phyloP scores from a whole-genome alignment of 2,113 vertebrate genomes.

The Etheostoma spectabile region DNA sequence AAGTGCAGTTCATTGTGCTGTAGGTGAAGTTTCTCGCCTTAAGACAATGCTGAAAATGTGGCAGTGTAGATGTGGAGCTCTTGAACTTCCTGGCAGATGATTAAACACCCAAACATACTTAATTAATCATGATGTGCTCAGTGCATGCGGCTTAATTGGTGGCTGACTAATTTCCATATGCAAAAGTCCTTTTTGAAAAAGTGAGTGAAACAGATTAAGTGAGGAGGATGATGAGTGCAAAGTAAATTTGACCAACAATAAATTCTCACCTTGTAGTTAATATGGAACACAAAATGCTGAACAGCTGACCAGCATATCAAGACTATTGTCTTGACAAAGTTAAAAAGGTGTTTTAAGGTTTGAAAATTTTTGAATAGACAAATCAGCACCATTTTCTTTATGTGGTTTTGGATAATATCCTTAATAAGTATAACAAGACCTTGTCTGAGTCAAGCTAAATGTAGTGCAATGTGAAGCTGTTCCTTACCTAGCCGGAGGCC shows the following conservation, averaged over 20 bases:
- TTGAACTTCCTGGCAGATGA: conserved; percentile 73
- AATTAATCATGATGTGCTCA: conserved; percentile 72
- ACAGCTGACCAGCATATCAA: background rate
- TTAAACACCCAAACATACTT: conserved; percentile 76
- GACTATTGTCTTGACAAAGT: background rate
- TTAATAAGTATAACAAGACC: background rate
- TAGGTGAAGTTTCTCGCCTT: conserved; percentile 31
- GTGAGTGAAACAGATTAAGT: conserved; percentile 16
- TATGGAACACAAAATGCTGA: background rate
- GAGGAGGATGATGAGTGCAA: conserved; percentile 10
- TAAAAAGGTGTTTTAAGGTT: background rate
- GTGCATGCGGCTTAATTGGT: conserved; percentile 68
- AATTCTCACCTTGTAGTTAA: background rate
- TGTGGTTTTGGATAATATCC: background rate
- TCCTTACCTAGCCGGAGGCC: conserved; percentile 91
- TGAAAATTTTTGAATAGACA: background rate
- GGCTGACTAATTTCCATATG: conserved; percentile 60
- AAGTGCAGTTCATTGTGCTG: conserved; percentile 1
- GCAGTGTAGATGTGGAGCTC: conserved; percentile 46
- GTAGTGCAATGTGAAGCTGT: background rate
- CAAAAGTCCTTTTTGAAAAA: conserved; percentile 28
- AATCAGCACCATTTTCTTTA: background rate
- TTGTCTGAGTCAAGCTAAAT: background rate
- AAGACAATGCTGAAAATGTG: conserved; percentile 49
- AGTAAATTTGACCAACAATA: conserved; percentile 1